These are phyloP conservation scores for Cricetomys ansorgei DNA, from an alignment of 2,113 vertebrate genomes.

Conservation along the genomic window DNA sequence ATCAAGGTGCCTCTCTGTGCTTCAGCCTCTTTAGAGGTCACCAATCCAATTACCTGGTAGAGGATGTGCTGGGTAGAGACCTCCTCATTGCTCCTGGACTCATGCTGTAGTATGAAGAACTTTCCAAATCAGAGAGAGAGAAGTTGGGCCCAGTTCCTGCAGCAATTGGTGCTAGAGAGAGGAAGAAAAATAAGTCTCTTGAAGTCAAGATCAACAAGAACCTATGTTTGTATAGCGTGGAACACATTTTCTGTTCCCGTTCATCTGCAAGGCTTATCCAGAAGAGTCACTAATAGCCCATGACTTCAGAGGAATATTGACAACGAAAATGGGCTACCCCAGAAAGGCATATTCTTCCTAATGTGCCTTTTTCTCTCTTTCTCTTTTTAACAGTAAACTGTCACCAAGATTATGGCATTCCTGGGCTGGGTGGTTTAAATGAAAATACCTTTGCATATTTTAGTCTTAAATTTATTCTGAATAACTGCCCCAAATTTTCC, in stretches of 20 bases:
- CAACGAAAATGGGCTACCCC: neutral
- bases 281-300: neutral
- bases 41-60: constrained; percentile 89
- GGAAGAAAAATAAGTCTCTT: constrained; percentile 77
- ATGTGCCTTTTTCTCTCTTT: neutral
- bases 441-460: constrained; percentile 42
- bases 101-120: constrained; percentile 99
- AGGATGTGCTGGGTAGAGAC: constrained; percentile 97
- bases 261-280: neutral
- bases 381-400: neutral
- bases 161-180: constrained; percentile 94
- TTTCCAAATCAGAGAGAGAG: constrained; percentile 98
- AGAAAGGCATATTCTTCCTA: neutral
- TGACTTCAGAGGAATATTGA: neutral
- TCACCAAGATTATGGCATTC: neutral
- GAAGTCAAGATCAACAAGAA: constrained; percentile 66
- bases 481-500: neutral
- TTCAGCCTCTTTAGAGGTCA: neutral
- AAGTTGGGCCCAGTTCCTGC: constrained; percentile 99
- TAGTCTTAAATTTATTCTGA: constrained; percentile 48
- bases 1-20: neutral
- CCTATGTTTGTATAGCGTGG: neutral
- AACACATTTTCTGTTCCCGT: neutral
- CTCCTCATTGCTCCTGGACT: constrained; percentile 99
- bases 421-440: constrained; percentile 51